Base-by-base conservation (phyloP, 2,113 vertebrate genomes). In the Sinocyclocheilus rhinocerous region DNA sequence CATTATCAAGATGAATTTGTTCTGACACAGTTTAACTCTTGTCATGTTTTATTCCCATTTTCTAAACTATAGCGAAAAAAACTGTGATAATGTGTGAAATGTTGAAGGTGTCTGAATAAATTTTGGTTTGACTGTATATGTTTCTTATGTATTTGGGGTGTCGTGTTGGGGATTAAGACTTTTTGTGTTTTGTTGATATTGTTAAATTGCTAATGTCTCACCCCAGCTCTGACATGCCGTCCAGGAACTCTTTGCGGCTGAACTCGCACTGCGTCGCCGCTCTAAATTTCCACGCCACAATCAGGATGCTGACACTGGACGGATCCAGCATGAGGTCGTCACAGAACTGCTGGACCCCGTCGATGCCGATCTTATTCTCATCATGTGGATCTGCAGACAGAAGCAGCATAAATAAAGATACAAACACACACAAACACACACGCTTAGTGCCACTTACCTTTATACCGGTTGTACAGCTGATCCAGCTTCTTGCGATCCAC, bases 211-310 rank as follows among this genome's bases (percentile, higher is more conserved):
- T 7, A 39, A 39, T 6, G 72, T 91, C 97, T 96, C 87, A 98
- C 98, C 97, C 97, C 79, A 99, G 92, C 69, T 98, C 97, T 3
- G 96, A 95, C 97, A 99, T 98, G 89, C 98, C 97, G 16, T 98
- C 97, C 91, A 98, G 61, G 93, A 99, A 99, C 89, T 98, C 98
- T 90, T 97, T 97, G 93, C 95, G 97, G 92, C 95, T 96, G 92
- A 99, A 99, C 94, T 98, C 97, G 90, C 98, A 98, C 24, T 98
- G 98, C 67, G 97, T 98, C 29, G 97, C 96, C 9, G 97, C 98
- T 48, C 96, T 95, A 88, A 99, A 98, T 92, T 98, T 98, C 98
- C 98, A 99, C 0, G 97, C 97, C 81, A 98, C 95, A n/a, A 98
- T 96, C 90, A 99, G 92, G 84, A 98, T 96, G 0, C 95, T 96